Evolutionary conservation across 2,797 vertebrate genomes (phyloP), one percentile per base, ranked within the genome.

Genomic region (Hipposideros larvatus): DNA sequence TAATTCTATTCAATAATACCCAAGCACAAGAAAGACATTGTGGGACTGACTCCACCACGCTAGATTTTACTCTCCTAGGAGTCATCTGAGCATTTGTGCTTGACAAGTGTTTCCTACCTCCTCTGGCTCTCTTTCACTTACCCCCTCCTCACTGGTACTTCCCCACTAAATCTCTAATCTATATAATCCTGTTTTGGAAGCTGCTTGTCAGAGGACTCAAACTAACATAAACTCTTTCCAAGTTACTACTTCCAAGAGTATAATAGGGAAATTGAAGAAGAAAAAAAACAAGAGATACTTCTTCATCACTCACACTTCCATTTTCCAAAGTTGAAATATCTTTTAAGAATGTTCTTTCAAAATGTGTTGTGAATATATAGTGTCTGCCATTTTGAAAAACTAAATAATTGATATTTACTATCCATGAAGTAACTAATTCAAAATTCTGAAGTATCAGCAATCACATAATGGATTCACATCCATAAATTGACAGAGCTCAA

Each of bases 381-480:
- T 74, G 24, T 16, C n/a, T 68, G 4, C 16, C 51, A 89, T 61
- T 89, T 94, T 75, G 19, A 16, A 75, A 94, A 71, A 51, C 1
- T 21, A 6, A 77, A 57, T 68, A 84, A 53, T 41, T 41, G 24
- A n/a, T 86, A 84, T 78, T 85, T 65, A 61, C 18, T 80, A 26
- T 55, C 31, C n/a, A 21, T 43, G 31, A 55, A 79, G 26, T 28
- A 88, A 68, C 26, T 43, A 41, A 83, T 94, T 78, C 15, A 65
- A 68, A 84, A 46, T 83, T 78, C 46, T 71, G 57, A 71, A 88
- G 65, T 28, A 66, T 78, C 48, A 83, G 28, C n/a, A 94, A 71
- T 78, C 24, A 31, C 28, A 41, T 37, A 66, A 41, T 31, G 37
- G 28, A 75, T 68, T 80, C 16, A 48, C 15, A 74, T 37, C 3